phyloP scores from a whole-genome alignment of 2,113 vertebrate genomes.

The Cyanistes caeruleus region DNA sequence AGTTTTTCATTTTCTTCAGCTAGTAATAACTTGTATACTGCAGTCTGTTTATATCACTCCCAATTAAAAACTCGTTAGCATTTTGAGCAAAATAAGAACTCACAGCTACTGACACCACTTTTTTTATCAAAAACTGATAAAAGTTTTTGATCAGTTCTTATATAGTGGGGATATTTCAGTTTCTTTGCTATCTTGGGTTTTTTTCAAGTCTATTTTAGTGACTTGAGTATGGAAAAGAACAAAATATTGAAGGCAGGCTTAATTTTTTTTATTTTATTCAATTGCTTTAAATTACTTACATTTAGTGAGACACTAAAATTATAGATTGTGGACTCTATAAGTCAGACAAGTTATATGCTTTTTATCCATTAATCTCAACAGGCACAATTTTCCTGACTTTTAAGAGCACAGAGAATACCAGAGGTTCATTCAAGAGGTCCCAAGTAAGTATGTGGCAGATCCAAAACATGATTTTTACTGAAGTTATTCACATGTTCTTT shows the following conservation, averaged over 20 bases:
- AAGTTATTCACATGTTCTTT: not conserved
- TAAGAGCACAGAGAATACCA: not conserved
- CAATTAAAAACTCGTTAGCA: not conserved
- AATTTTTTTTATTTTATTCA: not conserved
- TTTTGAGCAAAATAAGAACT: not conserved
- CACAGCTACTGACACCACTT: not conserved
- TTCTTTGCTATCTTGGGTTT: not conserved
- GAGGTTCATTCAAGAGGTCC: not conserved
- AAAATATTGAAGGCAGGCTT: not conserved
- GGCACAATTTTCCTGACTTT: not conserved
- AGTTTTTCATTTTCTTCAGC: not conserved
- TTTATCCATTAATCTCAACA: not conserved
- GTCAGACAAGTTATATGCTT: accelerated
- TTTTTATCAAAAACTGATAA: too few relatives aligned
- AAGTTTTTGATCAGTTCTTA: not conserved
- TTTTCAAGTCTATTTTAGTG: not conserved
- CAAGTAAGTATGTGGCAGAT: not conserved
- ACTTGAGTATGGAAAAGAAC: not conserved
- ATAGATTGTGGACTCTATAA: not conserved
- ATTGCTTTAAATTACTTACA: not conserved
- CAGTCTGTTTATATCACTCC: not conserved
- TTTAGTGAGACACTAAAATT: not conserved
- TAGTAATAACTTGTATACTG: not conserved
- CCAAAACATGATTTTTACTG: not conserved
- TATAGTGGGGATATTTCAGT: not conserved